Evolutionary conservation across 2,113 vertebrate genomes (phyloP), one percentile per base, ranked within the genome.

Genomic region (Antennarius striatus): DNA sequence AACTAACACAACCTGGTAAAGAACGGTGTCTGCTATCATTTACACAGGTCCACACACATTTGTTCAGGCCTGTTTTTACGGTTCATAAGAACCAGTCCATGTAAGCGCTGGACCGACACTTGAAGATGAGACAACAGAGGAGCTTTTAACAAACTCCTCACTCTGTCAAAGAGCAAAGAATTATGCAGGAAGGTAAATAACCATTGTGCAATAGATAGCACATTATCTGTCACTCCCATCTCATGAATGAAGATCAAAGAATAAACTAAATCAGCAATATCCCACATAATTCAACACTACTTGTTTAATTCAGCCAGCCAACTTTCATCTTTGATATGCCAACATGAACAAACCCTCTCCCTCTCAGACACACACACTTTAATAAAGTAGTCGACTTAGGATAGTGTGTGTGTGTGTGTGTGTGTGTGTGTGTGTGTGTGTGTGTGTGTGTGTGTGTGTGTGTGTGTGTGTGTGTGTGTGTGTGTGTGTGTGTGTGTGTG

Each of bases 171-270:
- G 43, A 39, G 16, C 50, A 22, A 6, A 0, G 1, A 64, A 43
- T 68, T 16, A 9, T 10, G 6, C 32, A 54, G 42, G n/a, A 43
- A 30, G 28, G 29, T 29, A 1, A 4, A 53, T 42, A 1, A 28
- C n/a, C 2, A 3, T 32, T 57, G 28, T 22, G 10, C 42, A 39
- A 46, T 0, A 29, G 4, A 45, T 15, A 17, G 32, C 29, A 43
- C 58, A 58, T 60, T 47, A 71, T 64, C 36, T 49, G 72, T 68
- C 65, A 73, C 6, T 60, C 55, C 40, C 30, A 40, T 68, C 48
- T 58, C 40, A 55, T 10, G 49, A 85, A 73, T 56, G 1, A 1
- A 55, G 52, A 78, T 75, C 68, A 78, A 75, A 67, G 58, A 57
- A 56, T 30, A 49, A 48, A 64, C 36, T 15, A 7, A 16, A 36